These are phyloP conservation scores for Heliconius hermathena DNA, from an alignment of 1,140 invertebrate species.

Conservation along the genomic window DNA sequence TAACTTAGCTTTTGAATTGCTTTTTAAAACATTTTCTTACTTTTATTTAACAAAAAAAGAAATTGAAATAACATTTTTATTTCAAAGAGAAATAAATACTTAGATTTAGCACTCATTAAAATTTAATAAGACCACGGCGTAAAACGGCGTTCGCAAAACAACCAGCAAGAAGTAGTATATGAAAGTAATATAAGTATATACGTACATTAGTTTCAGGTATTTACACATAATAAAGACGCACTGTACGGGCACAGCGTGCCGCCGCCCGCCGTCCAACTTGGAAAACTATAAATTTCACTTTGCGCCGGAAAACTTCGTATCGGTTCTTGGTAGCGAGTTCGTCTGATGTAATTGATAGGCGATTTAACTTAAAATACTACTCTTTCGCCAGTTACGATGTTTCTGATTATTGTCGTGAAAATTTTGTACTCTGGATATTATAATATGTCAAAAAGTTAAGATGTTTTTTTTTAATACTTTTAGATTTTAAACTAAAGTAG, in stretches of 20 bases:
- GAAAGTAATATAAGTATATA: not conserved
- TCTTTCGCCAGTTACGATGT: conserved; percentile 26
- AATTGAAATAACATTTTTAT: not conserved
- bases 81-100: not conserved
- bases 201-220: conserved; percentile 35
- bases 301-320: conserved; percentile 43
- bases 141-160: not conserved
- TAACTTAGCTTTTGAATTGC: not conserved
- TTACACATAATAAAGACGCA: conserved; percentile 31
- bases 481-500: no score
- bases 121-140: not conserved
- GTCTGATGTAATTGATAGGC: conserved; percentile 41
- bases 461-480: no score
- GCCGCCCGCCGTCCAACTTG: conserved; percentile 26
- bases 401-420: conserved; percentile 13
- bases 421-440: not conserved
- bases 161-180: not conserved
- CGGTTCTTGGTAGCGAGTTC: conserved; percentile 34
- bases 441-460: no score
- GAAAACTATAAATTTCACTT: conserved; percentile 50
- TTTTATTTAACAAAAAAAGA: not conserved
- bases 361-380: conserved; percentile 39
- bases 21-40: not conserved
- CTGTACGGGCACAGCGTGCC: not conserved
- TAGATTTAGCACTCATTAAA: not conserved